These are phyloP conservation scores for Scomber scombrus DNA, from an alignment of 2,113 vertebrate species.

Conservation along the genomic window DNA sequence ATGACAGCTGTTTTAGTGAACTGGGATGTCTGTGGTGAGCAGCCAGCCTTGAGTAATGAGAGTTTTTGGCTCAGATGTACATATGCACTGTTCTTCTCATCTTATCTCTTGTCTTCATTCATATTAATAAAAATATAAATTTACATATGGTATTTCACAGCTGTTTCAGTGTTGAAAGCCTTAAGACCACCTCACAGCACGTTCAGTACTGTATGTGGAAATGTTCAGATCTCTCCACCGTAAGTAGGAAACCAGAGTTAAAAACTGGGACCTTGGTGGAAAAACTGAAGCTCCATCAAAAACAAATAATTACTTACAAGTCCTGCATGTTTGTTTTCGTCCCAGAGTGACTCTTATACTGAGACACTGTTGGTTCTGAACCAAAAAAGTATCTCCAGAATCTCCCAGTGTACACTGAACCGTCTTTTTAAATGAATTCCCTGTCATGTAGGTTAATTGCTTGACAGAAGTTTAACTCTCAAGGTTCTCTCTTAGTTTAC, in stretches of 20 bases:
- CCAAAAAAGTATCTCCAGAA: slow-evolving; percentile 11
- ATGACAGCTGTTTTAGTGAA: slow-evolving; percentile 73
- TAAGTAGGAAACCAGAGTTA: slow-evolving; percentile 4
- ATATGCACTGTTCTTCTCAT: slow-evolving; percentile 16
- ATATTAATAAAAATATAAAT: not conserved
- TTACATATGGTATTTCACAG: not conserved
- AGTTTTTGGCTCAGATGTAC: slow-evolving; percentile 48
- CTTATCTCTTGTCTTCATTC: slow-evolving; percentile 9
- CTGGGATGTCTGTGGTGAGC: slow-evolving; percentile 60
- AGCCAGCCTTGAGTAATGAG: slow-evolving; percentile 61
- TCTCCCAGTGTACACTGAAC: not conserved
- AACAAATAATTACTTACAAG: not conserved
- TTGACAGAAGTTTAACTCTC: not conserved
- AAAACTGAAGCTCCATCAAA: slow-evolving; percentile 30
- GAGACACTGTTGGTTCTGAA: slow-evolving; percentile 14
- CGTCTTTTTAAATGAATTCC: slow-evolving; percentile 1
- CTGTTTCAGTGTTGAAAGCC: slow-evolving; percentile 14
- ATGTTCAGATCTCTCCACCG: not conserved
- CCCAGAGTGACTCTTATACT: not conserved
- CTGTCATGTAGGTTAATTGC: not conserved
- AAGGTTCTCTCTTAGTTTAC: not conserved
- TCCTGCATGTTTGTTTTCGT: slow-evolving; percentile 32
- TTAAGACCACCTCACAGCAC: not conserved
- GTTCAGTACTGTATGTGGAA: not conserved
- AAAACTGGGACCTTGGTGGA: slow-evolving; percentile 30